These are phyloP conservation scores for Prosopocoilus inquinatus DNA, from an alignment of 2,888 invertebrate genomes.

Conservation along the genomic window DNA sequence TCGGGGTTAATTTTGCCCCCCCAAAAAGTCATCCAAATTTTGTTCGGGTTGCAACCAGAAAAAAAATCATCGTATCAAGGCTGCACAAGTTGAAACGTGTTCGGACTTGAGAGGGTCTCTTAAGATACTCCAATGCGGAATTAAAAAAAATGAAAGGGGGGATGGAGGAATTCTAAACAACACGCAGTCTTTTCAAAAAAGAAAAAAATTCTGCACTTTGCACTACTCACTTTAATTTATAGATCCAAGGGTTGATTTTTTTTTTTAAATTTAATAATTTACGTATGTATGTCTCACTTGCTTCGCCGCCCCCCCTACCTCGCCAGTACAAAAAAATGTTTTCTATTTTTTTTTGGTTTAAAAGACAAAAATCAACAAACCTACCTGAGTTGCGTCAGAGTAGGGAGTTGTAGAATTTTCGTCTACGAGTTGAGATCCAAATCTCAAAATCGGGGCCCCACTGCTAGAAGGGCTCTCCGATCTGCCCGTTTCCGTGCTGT, in stretches of 20 bases:
- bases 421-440: constrained; percentile 89
- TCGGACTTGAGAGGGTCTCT: too few relatives aligned
- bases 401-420: constrained; percentile 92
- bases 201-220: background rate
- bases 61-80: too few relatives aligned
- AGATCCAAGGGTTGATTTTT: background rate
- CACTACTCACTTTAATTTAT: background rate
- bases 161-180: too few relatives aligned
- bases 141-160: too few relatives aligned
- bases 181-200: too few relatives aligned
- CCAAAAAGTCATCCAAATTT: too few relatives aligned
- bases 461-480: constrained; percentile 52
- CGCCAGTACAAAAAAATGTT: too few relatives aligned
- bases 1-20: background rate
- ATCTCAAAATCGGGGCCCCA: constrained; percentile 62
- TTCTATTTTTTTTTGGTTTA: background rate
- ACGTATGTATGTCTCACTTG: background rate
- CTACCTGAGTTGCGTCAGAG: constrained; percentile 96
- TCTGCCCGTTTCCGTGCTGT: constrained; percentile 52
- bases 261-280: too few relatives aligned
- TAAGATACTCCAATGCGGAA: too few relatives aligned
- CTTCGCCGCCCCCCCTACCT: too few relatives aligned
- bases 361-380: constrained; percentile 38
- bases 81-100: too few relatives aligned
- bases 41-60: too few relatives aligned